Conservation (phyloP, 2,113 vertebrate species). For the Herpetotheres cachinnans region DNA sequence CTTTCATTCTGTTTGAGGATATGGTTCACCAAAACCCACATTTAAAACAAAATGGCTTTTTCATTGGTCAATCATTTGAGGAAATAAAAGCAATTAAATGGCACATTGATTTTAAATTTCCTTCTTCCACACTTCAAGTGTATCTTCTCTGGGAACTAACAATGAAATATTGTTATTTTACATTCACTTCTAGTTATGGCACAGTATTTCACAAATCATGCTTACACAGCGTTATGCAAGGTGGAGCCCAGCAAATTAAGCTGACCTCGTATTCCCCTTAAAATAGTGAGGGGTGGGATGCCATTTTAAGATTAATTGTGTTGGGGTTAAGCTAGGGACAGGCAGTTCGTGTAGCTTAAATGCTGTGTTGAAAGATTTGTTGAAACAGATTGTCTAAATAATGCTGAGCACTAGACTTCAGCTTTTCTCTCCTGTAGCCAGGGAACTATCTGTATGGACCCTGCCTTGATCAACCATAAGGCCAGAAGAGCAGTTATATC, state of each 20-base stretch:
- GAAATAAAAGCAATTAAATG: conserved; percentile 48
- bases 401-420: neutral
- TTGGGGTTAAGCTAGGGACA: neutral
- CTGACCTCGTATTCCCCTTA: neutral
- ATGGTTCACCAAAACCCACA: neutral
- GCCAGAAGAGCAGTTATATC: neutral
- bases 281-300: neutral
- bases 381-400: neutral
- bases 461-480: neutral
- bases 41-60: conserved; percentile 24
- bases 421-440: neutral
- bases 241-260: neutral
- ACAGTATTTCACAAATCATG: neutral
- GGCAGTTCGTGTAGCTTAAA: neutral
- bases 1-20: neutral
- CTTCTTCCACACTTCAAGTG: neutral
- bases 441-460: neutral
- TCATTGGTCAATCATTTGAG: conserved; percentile 20
- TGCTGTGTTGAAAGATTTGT: neutral
- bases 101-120: conserved; percentile 42
- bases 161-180: neutral
- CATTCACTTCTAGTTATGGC: neutral
- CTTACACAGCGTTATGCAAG: neutral
- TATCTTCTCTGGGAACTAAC: neutral
- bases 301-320: neutral